Percentiles rank a stretch among this genome's conserved stretches.
Evolutionary conservation across 2,797 vertebrate species (phyloP).

Genomic region (Loris lydekkerianus): DNA sequence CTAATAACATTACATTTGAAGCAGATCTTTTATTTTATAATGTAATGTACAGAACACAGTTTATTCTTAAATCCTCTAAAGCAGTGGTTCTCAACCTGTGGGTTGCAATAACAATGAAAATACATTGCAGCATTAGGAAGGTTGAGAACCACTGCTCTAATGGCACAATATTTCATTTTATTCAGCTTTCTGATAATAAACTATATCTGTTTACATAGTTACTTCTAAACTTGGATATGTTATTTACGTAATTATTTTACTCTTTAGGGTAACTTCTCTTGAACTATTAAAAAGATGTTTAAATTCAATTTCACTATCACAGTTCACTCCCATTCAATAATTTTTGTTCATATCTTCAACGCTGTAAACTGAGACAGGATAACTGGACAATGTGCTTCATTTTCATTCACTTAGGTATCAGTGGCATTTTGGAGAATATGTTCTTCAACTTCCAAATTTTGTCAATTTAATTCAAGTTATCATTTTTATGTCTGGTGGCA

Average conservation of each 20-base stretch:
- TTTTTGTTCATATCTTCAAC: background rate
- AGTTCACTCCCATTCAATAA: background rate
- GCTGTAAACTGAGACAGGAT: background rate
- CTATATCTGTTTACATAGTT: background rate
- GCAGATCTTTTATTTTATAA: background rate
- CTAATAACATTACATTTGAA: background rate
- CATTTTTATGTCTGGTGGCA: background rate
- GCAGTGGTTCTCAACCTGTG: too few relatives aligned
- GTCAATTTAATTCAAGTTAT: background rate
- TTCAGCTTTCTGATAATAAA: background rate
- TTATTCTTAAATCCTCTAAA: background rate
- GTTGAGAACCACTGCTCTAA: background rate
- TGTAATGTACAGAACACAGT: background rate
- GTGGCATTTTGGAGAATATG: background rate
- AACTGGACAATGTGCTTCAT: background rate
- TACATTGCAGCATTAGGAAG: too few relatives aligned
- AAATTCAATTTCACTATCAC: background rate
- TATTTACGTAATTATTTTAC: background rate
- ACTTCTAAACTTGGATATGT: background rate
- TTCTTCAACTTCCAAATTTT: conserved; percentile 9
- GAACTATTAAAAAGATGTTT: background rate
- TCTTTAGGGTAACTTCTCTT: background rate
- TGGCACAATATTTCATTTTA: background rate
- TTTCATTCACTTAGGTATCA: background rate
- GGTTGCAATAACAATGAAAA: too few relatives aligned